phyloP scores from a whole-genome alignment of 2,888 invertebrate genomes.

The Drosophila diplacantha region DNA sequence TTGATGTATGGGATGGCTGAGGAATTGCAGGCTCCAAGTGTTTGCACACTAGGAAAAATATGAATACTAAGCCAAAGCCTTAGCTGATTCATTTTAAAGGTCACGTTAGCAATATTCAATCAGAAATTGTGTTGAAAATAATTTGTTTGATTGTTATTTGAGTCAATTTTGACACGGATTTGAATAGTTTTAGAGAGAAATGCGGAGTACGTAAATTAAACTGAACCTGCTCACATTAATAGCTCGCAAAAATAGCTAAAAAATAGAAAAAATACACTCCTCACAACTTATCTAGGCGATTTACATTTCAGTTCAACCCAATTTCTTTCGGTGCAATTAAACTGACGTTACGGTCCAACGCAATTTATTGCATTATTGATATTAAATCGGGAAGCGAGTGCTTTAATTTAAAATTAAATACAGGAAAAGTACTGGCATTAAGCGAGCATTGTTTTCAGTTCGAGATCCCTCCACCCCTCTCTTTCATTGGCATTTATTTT shows the following conservation, averaged over 20 bases:
- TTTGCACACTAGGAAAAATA: not conserved
- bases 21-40: slow-evolving; percentile 4
- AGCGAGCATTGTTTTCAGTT: slow-evolving; percentile 21
- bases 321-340: slow-evolving; percentile 14
- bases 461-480: not conserved
- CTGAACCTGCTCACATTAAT: not conserved
- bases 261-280: too few relatives aligned
- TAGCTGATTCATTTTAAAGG: not conserved
- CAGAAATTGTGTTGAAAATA: not conserved
- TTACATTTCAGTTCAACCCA: not conserved
- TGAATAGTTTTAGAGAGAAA: not conserved
- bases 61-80: not conserved
- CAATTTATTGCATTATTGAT: slow-evolving; percentile 64
- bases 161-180: not conserved
- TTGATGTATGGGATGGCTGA: slow-evolving; percentile 57
- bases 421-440: slow-evolving; percentile 21
- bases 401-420: slow-evolving; percentile 42
- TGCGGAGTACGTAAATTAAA: not conserved
- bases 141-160: not conserved
- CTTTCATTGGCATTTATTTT: slow-evolving; percentile 43
- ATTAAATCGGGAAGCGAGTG: slow-evolving; percentile 44
- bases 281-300: not conserved
- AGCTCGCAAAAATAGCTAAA: too few relatives aligned
- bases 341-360: slow-evolving; percentile 6
- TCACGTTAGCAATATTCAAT: fast-evolving